These are phyloP conservation scores for Eurystomus gularis DNA, from an alignment of 2,113 vertebrate species.

Conservation along the genomic window DNA sequence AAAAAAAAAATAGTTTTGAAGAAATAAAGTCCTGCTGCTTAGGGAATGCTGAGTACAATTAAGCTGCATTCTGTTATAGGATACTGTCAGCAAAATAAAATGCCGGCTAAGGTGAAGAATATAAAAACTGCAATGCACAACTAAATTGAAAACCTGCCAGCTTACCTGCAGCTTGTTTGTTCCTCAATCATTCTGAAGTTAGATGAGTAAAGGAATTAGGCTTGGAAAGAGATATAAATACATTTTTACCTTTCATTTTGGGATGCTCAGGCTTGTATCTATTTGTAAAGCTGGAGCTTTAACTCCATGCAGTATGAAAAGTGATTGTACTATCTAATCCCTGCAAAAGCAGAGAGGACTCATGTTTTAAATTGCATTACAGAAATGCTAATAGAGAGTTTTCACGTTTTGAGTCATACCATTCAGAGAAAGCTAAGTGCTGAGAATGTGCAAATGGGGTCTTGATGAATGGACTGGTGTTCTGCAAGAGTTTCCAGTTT, in stretches of 20 bases:
- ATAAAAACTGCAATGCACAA: neutral
- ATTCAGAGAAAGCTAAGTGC: neutral
- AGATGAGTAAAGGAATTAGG: neutral
- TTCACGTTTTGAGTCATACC: neutral
- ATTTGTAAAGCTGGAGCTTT: neutral
- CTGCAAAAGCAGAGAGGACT: neutral
- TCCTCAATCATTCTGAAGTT: neutral
- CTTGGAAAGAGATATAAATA: neutral
- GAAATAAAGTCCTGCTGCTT: constrained; percentile 8
- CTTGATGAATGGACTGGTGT: neutral
- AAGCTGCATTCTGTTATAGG: constrained; percentile 26
- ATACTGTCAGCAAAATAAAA: constrained; percentile 51
- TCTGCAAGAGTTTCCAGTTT: neutral
- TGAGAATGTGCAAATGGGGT: neutral
- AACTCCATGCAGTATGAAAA: neutral
- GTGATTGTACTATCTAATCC: neutral
- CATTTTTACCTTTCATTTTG: neutral
- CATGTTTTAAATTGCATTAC: constrained; percentile 35
- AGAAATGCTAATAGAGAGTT: neutral
- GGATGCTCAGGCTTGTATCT: neutral
- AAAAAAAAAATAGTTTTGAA: neutral
- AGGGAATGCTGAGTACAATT: constrained; percentile 22
- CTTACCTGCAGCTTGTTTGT: constrained; percentile 16
- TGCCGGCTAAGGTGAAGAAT: neutral
- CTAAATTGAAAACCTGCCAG: neutral